Base-by-base conservation (phyloP, 2,797 vertebrate species). In the Pseudochirops corinnae region DNA sequence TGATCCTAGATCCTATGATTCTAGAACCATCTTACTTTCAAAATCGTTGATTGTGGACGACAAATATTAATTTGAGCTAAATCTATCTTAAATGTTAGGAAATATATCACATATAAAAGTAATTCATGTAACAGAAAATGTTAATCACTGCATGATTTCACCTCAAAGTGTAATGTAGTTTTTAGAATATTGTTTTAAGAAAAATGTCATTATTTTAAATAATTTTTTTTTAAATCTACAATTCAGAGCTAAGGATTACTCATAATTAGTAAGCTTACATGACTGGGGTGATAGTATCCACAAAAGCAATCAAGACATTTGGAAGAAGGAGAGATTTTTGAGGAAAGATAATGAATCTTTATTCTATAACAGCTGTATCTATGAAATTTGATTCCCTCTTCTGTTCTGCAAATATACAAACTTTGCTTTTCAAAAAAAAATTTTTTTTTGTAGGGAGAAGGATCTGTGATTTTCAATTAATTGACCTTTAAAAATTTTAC, bases 351-450 rank as follows among this genome's bases (percentile, higher is more conserved):
- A 93, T 60, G 16, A 56, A 50, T 62, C 94, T 94, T 57, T 18
- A 50, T 90, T 39, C 29, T 60, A 91, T 53, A 91, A 50, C 28
- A 33, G 18, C 1, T 91, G 3, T 14, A 92, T 93, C 7, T 94
- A 18, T 91, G 12, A 56, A 55, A 91, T 92, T 21, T 97, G 46
- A 96, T 87, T 33, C 13, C 91, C 28, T 4, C 92, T 26, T 53
- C 94, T 90, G 58, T 87, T 93, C 93, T 93, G 0, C 56, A 50
- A 56, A 1, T 9, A 56, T 13, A 16, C 57, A 52, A 7, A 67
- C 53, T 26, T 9, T 74, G 13, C 29, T 4, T 96, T 97, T 96
- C 93, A 93, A 97, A 94, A 97, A 94, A 74, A 16, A 82, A 6
- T 52, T 50, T 92, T 24, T 82, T 93, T 95, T 92, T 97, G 97